Conservation (phyloP, 2,888 invertebrate species). For the Yponomeuta plumbellus region DNA sequence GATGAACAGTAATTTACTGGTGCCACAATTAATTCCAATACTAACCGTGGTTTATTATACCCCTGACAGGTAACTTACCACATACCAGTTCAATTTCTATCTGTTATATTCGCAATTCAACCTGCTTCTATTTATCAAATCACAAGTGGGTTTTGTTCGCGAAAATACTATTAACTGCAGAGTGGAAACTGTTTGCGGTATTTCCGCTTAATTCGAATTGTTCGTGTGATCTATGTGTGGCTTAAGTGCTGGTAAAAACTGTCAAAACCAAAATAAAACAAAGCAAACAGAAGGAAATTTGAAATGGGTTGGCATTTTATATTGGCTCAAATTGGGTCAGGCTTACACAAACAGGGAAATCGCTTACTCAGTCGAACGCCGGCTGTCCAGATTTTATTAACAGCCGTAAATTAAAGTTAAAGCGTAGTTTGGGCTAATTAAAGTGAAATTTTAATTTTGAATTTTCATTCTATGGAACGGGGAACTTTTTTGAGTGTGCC, state of each 20-base stretch:
- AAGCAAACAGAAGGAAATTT: constrained; percentile 48
- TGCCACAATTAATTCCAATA: too few species aligned
- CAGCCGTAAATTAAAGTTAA: neutral
- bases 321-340: constrained; percentile 67
- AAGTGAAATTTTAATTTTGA: neutral
- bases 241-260: neutral
- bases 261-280: constrained; percentile 25
- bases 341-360: constrained; percentile 51
- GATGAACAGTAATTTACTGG: too few species aligned
- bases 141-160: too few species aligned
- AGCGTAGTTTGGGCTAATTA: neutral
- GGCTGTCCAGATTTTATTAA: constrained; percentile 11
- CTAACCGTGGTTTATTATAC: too few species aligned
- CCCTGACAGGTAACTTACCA: too few species aligned
- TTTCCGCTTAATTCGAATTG: neutral
- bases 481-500: neutral
- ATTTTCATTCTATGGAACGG: neutral
- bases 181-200: neutral
- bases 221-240: neutral
- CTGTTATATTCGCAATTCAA: too few species aligned
- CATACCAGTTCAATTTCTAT: too few species aligned
- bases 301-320: constrained; percentile 65
- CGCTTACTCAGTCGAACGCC: constrained; percentile 11
- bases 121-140: too few species aligned
- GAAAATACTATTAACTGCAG: too few species aligned